Evolutionary conservation across 2,113 vertebrate genomes (phyloP).

Genomic region (Cairina moschata): DNA sequence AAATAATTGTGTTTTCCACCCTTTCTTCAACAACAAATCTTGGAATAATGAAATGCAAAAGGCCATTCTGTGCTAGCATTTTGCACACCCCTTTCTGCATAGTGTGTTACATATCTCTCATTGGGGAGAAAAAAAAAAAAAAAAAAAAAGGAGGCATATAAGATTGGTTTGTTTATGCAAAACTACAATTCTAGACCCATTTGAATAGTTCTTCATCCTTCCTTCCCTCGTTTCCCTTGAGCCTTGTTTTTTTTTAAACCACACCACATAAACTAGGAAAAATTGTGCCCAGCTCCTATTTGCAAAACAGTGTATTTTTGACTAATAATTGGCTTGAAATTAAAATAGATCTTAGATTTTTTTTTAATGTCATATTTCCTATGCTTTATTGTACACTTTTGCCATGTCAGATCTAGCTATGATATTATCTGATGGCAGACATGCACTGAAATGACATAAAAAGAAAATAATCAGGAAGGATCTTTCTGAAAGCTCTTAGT

Average conservation of each 20-base stretch:
- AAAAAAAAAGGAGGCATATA: background rate
- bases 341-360: background rate
- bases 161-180: background rate
- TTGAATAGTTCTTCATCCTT: background rate
- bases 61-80: background rate
- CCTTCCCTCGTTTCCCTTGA: background rate
- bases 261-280: background rate
- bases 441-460: background rate
- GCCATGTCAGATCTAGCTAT: background rate
- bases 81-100: background rate
- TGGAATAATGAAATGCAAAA: background rate
- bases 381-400: background rate
- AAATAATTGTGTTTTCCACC: background rate
- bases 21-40: background rate
- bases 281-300: background rate
- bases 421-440: conserved; percentile 1
- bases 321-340: background rate
- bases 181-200: background rate
- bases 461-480: background rate
- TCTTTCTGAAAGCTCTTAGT: background rate
- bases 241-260: background rate
- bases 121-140: background rate
- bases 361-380: background rate
- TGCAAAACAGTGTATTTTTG: background rate
- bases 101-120: background rate